phyloP scores from a whole-genome alignment of 2,888 invertebrate species.

The Candidula unifasciata region DNA sequence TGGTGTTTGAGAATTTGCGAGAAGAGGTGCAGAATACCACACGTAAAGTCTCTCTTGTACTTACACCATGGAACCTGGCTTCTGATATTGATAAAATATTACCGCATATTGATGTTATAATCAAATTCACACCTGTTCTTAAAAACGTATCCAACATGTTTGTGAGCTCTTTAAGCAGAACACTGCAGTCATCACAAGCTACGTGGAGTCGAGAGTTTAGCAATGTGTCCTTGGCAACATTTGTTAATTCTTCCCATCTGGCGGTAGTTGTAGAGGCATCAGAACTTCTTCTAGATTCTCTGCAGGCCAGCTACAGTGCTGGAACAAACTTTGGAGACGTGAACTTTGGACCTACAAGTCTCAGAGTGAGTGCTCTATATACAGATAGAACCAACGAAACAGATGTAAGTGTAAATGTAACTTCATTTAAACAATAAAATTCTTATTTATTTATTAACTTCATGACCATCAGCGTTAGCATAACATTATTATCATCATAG shows the following conservation, averaged over 20 bases:
- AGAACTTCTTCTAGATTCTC: not conserved
- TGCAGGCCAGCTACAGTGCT: not conserved
- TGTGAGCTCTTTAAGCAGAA: not conserved
- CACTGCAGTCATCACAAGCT: not conserved
- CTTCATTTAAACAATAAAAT: not conserved
- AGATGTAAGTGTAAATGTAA: not conserved
- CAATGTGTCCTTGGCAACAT: not conserved
- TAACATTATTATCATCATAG: too few relatives aligned
- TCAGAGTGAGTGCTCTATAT: not conserved
- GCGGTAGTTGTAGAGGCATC: not conserved
- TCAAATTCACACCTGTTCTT: not conserved
- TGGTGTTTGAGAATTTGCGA: not conserved
- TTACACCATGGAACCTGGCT: conserved; percentile 12
- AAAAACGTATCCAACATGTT: not conserved
- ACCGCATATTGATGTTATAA: not conserved
- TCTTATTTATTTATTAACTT: not conserved
- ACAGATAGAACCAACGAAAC: not conserved
- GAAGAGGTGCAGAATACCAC: not conserved
- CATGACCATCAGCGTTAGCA: too few relatives aligned
- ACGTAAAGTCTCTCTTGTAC: not conserved
- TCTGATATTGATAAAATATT: not conserved
- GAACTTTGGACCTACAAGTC: conserved; percentile 4
- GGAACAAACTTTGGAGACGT: not conserved
- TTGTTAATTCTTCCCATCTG: not conserved
- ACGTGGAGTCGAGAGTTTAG: conserved; percentile 23